Evolutionary conservation across 2,888 invertebrate genomes (phyloP), one percentile per base, ranked within the genome.

Genomic region (Pachydiplax longipennis): DNA sequence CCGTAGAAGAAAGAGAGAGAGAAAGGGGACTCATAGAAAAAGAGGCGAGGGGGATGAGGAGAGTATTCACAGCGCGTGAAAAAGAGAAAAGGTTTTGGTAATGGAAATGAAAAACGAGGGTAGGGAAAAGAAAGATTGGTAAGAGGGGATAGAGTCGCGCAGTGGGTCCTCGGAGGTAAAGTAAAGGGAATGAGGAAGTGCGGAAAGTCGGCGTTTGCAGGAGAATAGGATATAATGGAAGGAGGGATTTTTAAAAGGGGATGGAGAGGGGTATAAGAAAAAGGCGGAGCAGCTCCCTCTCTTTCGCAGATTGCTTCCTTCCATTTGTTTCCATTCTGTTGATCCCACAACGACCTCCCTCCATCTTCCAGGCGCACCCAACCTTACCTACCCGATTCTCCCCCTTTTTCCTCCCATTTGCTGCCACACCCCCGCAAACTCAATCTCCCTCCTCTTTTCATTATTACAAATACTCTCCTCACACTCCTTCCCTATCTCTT

Each of bases 271-370:
- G 65, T n/a, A 87, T 87, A 87, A 61, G 87, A 87, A 87, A 87
- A 87, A 65, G 87, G 87, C 87, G 87, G 87, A 87, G 87, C 87
- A 87, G 87, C 22, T 87, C 87, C 58, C 87, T 87, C 87, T 87
- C 87, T 87, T 87, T 87, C 87, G 87, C 61, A 87, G 87, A 87
- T 87, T 87, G 61, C 87, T 87, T 87, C 87, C 87, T 87, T 87
- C 87, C 87, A 87, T 87, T 87, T 87, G 87, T 87, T 87, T 87
- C 87, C 87, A 87, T 87, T 87, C 87, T 87, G 61, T 87, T 87
- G 87, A 87, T 87, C 87, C 87, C 87, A 22, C 37, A 87, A 87
- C 87, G 87, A 37, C 87, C 58, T 58, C 35, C 83, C 83, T 22
- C 58, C 31, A 31, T 25, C 58, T 53, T 35, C 58, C 35, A 53